Evolutionary conservation across 2,888 invertebrate species (phyloP).

Genomic region (Craniophora ligustri): DNA sequence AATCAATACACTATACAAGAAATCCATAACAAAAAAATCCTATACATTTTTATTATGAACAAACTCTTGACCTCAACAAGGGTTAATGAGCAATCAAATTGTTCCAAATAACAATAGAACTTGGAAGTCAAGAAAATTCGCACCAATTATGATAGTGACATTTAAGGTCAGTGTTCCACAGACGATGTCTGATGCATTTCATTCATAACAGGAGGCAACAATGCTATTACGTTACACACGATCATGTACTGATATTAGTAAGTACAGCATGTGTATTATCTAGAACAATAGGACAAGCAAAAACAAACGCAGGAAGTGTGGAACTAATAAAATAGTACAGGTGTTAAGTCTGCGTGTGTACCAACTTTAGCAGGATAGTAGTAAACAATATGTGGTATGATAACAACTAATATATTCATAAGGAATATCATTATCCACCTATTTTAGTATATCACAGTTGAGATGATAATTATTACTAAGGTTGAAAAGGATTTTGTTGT

Average conservation of each 20-base stretch:
- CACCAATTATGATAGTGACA: slow-evolving; percentile 30
- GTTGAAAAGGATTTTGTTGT: too few relatives aligned
- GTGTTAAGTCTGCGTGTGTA: slow-evolving; percentile 9
- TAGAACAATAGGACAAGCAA: slow-evolving; percentile 69
- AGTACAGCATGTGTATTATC: slow-evolving; percentile 38
- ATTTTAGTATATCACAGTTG: too few relatives aligned
- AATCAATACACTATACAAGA: too few relatives aligned
- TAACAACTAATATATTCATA: too few relatives aligned
- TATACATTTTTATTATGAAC: not conserved
- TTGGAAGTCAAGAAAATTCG: slow-evolving; percentile 22
- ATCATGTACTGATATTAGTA: slow-evolving; percentile 24
- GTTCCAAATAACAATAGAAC: slow-evolving; percentile 40
- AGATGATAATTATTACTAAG: slow-evolving; percentile 1
- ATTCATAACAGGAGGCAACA: slow-evolving; percentile 42
- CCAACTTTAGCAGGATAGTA: slow-evolving; percentile 9
- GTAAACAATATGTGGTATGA: not conserved
- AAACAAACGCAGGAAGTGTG: slow-evolving; percentile 75
- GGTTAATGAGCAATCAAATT: slow-evolving; percentile 4
- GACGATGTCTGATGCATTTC: slow-evolving; percentile 29
- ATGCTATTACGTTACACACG: slow-evolving; percentile 33
- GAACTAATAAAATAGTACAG: slow-evolving; percentile 53
- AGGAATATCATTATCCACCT: slow-evolving; percentile 6
- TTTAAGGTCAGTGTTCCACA: slow-evolving; percentile 42
- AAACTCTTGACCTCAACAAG: slow-evolving; percentile 10
- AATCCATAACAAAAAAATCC: too few relatives aligned